Conservation (phyloP, 2,888 invertebrate species). For the Callyntrura sp. region DNA sequence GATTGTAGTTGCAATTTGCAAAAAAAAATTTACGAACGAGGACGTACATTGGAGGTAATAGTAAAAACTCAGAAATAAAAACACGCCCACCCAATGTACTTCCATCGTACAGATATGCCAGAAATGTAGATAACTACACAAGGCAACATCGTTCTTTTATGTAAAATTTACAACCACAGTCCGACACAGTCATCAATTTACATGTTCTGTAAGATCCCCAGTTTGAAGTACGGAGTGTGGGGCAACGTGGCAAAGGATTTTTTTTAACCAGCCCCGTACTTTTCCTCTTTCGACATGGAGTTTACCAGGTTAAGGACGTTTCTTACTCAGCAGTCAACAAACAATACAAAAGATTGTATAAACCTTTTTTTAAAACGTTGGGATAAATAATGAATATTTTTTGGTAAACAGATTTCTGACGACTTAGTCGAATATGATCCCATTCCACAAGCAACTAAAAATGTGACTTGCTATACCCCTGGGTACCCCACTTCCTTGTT, state of each 20-base stretch:
- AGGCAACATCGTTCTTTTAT: no score
- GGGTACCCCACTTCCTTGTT: slow-evolving; percentile 58
- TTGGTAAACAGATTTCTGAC: not conserved
- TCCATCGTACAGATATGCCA: no score
- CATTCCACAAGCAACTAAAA: not conserved
- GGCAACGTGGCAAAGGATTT: not conserved
- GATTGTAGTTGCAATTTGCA: no score
- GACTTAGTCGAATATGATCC: not conserved
- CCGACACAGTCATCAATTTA: no score
- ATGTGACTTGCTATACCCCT: not conserved
- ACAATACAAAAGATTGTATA: not conserved
- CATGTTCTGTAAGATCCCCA: no score
- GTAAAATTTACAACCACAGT: no score
- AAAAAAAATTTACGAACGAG: no score
- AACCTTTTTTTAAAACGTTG: slow-evolving; percentile 5
- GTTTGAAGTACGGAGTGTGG: not conserved
- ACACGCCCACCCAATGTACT: no score
- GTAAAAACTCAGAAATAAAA: no score
- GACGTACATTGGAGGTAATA: no score
- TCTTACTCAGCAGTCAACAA: not conserved
- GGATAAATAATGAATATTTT: not conserved
- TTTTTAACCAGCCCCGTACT: not conserved
- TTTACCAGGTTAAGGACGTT: slow-evolving; percentile 73
- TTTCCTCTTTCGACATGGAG: slow-evolving; percentile 23
- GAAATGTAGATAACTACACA: no score